These are phyloP conservation scores for Leptestheria dahalacensis DNA, from an alignment of 1,140 invertebrate genomes.

Conservation along the genomic window DNA sequence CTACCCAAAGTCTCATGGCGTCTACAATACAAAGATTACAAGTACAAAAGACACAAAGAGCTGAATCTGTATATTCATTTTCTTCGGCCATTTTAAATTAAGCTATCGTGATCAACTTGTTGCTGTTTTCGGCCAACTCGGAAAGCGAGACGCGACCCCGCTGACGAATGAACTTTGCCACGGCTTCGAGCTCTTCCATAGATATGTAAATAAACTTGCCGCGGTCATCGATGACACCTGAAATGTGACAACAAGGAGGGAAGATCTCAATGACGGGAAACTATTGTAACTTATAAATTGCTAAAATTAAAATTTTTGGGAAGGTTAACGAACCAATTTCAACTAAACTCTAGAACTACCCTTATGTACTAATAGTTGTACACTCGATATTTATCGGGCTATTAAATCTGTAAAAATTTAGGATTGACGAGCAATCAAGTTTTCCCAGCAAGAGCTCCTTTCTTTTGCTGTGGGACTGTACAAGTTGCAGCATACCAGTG, in stretches of 20 bases:
- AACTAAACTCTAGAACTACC: too few relatives aligned
- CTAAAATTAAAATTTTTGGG: too few relatives aligned
- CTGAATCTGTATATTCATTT: background rate
- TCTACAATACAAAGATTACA: background rate
- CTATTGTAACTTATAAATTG: background rate
- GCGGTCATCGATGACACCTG: slow-evolving; percentile 93
- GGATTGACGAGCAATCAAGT: too few relatives aligned
- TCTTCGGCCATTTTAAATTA: background rate
- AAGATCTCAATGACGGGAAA: background rate
- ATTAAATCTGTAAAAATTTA: too few relatives aligned
- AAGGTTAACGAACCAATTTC: too few relatives aligned
- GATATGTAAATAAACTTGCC: slow-evolving; percentile 99
- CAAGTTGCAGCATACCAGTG: slow-evolving; percentile 41
- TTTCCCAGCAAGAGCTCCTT: too few relatives aligned
- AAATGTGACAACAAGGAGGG: slow-evolving; percentile 22
- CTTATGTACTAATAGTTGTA: too few relatives aligned
- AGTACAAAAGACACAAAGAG: background rate
- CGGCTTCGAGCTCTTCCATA: slow-evolving; percentile 69
- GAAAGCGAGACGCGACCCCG: slow-evolving; percentile 82
- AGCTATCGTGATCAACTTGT: slow-evolving; percentile 71
- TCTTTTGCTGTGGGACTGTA: too few relatives aligned
- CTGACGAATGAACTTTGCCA: slow-evolving; percentile 92
- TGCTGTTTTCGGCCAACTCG: slow-evolving; percentile 87
- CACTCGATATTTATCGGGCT: too few relatives aligned
- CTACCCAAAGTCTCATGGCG: too few relatives aligned